A percentile compares a stretch with the other conserved stretches of the same genome.
Conservation (phyloP, 35 echinoderm and acorn worm species). For the Ophioderma brevispina region DNA sequence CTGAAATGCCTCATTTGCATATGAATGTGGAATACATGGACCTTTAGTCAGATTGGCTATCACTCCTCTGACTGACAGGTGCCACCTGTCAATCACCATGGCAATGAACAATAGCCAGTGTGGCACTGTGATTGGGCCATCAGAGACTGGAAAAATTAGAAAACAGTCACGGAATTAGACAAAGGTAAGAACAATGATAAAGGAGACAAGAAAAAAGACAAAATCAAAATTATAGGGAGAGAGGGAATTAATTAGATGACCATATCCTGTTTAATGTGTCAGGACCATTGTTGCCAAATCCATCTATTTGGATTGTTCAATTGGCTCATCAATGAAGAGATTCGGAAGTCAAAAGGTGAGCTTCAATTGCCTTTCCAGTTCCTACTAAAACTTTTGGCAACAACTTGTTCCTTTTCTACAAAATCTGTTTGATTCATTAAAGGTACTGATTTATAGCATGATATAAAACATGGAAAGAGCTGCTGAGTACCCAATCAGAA, state of each 20-base stretch:
- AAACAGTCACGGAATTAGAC: constrained; percentile 77
- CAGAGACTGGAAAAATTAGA: constrained; percentile 67
- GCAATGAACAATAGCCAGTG: constrained; percentile 77
- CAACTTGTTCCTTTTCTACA: too few relatives aligned
- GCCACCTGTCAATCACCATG: constrained; percentile 76
- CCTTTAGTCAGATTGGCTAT: constrained; percentile 48
- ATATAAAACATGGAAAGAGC: too few relatives aligned
- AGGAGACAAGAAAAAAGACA: not conserved
- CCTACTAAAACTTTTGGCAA: too few relatives aligned
- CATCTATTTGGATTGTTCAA: not conserved
- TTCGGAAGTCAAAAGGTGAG: too few relatives aligned
- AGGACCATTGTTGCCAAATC: not conserved
- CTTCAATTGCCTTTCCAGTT: too few relatives aligned
- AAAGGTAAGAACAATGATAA: constrained; percentile 37
- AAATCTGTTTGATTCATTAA: too few relatives aligned
- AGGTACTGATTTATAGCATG: too few relatives aligned
- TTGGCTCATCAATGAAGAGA: too few relatives aligned
- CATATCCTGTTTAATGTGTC: not conserved
- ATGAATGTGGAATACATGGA: constrained; percentile 87
- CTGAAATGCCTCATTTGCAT: constrained; percentile 78
- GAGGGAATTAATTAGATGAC: too few relatives aligned
- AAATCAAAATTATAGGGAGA: too few relatives aligned
- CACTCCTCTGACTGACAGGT: constrained; percentile 90
- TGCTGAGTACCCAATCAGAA: too few relatives aligned
- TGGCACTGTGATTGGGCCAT: constrained; percentile 74